Conservation (phyloP, 2,888 invertebrate genomes). For the Heliconius charithonia region DNA sequence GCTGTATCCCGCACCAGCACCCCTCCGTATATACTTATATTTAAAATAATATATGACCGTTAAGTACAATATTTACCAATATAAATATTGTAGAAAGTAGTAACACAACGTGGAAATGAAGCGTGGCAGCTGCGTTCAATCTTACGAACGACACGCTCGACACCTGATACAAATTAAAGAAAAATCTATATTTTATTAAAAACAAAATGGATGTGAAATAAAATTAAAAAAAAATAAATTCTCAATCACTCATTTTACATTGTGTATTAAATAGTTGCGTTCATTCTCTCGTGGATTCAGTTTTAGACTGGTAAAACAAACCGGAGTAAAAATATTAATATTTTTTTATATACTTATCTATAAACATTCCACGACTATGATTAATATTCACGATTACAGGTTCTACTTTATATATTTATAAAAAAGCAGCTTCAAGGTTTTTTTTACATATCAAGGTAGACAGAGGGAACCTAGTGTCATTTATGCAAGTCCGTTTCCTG, state of each 20-base stretch:
- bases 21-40: no score
- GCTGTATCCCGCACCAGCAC: no score
- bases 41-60: neutral
- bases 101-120: constrained; percentile 21
- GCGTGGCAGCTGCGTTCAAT: constrained; percentile 21
- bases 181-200: neutral
- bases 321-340: neutral
- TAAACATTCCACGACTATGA: neutral
- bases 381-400: neutral
- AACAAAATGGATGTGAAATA: neutral
- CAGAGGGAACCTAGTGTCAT: no score
- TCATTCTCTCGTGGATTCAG: neutral
- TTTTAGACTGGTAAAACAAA: neutral
- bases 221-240: neutral
- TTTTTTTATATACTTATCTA: no score
- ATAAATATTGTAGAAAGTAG: constrained; percentile 22
- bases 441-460: no score
- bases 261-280: no score
- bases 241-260: no score
- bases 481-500: no score
- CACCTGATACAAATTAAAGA: constrained; percentile 30
- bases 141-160: constrained; percentile 32
- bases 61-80: constrained; percentile 16
- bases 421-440: no score
- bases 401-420: neutral